These are phyloP conservation scores for Andrena fulva DNA, from an alignment of 2,888 invertebrate genomes.

Conservation along the genomic window DNA sequence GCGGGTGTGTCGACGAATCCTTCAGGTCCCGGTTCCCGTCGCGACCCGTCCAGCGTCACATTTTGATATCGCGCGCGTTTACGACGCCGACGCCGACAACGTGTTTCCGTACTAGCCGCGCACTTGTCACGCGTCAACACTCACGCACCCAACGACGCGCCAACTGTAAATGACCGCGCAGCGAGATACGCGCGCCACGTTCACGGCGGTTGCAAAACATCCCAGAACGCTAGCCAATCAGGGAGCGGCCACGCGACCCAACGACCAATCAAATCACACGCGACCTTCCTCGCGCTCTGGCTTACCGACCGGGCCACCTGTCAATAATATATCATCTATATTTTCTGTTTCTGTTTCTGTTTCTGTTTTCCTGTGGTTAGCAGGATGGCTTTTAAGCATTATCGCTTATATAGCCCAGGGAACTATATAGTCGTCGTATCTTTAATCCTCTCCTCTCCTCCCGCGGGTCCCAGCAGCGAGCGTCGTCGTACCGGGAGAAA, in stretches of 20 bases:
- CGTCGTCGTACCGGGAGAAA: too few species aligned
- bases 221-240: slow-evolving; percentile 46
- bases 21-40: neutral
- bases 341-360: too few species aligned
- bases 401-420: too few species aligned
- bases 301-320: slow-evolving; percentile 17
- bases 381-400: too few species aligned
- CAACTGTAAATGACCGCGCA: slow-evolving; percentile 58
- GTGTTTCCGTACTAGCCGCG: slow-evolving; percentile 37
- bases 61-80: slow-evolving; percentile 43
- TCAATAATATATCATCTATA: too few species aligned
- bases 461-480: too few species aligned
- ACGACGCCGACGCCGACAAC: slow-evolving; percentile 7
- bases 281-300: neutral
- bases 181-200: slow-evolving; percentile 20
- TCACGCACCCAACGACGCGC: slow-evolving; percentile 57
- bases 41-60: slow-evolving; percentile 40
- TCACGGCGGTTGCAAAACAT: slow-evolving; percentile 41
- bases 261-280: slow-evolving; percentile 24
- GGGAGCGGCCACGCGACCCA: neutral
- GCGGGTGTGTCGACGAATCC: neutral
- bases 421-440: too few species aligned
- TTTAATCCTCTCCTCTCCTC: too few species aligned
- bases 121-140: slow-evolving; percentile 25
- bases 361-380: too few species aligned